Conservation (phyloP, 1,140 invertebrate species). For the Neodiprion fabricii region DNA sequence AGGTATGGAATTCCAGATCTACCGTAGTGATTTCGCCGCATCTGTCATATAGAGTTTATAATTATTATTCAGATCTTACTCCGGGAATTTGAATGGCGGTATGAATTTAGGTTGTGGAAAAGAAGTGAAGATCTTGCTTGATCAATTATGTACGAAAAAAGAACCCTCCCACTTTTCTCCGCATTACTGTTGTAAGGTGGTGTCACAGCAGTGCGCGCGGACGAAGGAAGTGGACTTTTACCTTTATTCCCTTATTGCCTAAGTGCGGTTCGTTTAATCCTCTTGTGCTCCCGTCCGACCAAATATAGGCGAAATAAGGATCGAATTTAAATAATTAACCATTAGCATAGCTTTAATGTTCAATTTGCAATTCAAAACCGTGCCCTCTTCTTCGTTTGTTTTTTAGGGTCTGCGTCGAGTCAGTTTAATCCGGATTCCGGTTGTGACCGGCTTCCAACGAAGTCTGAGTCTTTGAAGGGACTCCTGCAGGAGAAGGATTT, state of each 20-base stretch:
- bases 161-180: too few species aligned
- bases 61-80: too few species aligned
- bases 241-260: neutral
- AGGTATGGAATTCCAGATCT: too few species aligned
- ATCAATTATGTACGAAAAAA: too few species aligned
- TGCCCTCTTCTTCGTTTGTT: neutral
- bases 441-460: neutral
- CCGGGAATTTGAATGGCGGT: too few species aligned
- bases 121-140: too few species aligned
- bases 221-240: neutral
- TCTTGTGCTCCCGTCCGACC: neutral
- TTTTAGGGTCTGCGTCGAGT: neutral
- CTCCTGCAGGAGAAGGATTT: neutral
- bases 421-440: neutral
- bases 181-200: too few species aligned
- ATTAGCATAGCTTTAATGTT: neutral
- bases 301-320: conserved; percentile 7
- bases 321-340: conserved; percentile 8
- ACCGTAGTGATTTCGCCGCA: too few species aligned
- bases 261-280: neutral
- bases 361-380: conserved; percentile 1
- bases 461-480: neutral
- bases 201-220: too few species aligned
- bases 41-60: too few species aligned
- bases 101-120: too few species aligned